Conservation (phyloP, 2,113 vertebrate species). For the Corythornis cristatus region DNA sequence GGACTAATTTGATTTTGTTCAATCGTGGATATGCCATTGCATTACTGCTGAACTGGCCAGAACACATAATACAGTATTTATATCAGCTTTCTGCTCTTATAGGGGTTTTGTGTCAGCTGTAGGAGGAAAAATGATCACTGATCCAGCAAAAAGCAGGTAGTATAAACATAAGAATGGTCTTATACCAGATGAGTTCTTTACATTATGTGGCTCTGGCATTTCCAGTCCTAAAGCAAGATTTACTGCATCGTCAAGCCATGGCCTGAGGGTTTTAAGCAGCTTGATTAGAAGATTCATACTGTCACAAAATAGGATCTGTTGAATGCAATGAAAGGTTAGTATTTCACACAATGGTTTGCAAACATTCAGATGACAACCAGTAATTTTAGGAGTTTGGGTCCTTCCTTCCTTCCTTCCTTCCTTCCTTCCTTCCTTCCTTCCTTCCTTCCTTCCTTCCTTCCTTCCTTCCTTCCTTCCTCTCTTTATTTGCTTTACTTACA, state of each 20-base stretch:
- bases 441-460: no score
- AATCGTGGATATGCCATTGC: neutral
- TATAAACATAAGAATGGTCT: neutral
- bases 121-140: neutral
- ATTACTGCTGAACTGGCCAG: neutral
- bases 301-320: constrained; percentile 10
- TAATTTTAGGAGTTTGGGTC: neutral
- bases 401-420: neutral
- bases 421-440: no score
- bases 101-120: neutral
- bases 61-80: neutral
- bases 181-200: neutral
- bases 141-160: neutral
- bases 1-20: neutral
- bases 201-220: neutral
- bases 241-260: neutral
- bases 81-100: neutral
- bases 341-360: constrained; percentile 40
- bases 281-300: constrained; percentile 54
- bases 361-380: neutral
- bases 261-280: constrained; percentile 10
- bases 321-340: constrained; percentile 28
- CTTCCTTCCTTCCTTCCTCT: neutral
- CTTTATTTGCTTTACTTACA: neutral
- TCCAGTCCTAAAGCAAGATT: constrained; percentile 18